These are phyloP conservation scores for Drosophila rellima DNA, from an alignment of 2,888 invertebrate species.

Conservation along the genomic window DNA sequence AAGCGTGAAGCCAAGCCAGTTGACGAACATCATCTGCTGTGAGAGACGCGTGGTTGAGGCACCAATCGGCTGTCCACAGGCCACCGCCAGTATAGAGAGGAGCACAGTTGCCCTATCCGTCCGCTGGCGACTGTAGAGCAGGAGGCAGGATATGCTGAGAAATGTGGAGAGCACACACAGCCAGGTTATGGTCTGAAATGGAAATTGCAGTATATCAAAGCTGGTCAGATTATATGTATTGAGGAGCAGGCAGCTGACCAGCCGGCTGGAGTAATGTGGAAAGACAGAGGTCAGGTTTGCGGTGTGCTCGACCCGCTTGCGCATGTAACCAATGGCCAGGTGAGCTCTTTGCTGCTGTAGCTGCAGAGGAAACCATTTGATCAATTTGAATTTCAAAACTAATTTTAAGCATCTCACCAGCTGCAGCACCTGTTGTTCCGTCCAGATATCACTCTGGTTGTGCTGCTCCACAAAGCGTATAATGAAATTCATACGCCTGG, in stretches of 20 bases:
- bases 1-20: constrained; percentile 62
- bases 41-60: constrained; percentile 18
- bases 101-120: constrained; percentile 16
- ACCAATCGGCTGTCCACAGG: constrained; percentile 50
- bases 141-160: constrained; percentile 31
- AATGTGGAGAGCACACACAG: constrained; percentile 49
- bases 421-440: constrained; percentile 41
- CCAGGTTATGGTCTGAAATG: constrained; percentile 63
- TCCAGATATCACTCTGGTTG: constrained; percentile 18
- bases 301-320: constrained; percentile 45
- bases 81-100: constrained; percentile 46
- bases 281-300: constrained; percentile 58
- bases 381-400: background rate
- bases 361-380: constrained; percentile 21
- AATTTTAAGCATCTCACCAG: constrained; percentile 23
- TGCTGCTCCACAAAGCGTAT: constrained; percentile 40
- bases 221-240: constrained; percentile 56
- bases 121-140: constrained; percentile 22
- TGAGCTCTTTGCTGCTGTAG: constrained; percentile 51
- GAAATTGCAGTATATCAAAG: constrained; percentile 59
- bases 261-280: constrained; percentile 61
- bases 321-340: constrained; percentile 66
- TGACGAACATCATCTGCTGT: constrained; percentile 48
- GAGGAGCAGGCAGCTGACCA: constrained; percentile 58
- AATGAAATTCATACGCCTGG: constrained; percentile 65